Evolutionary conservation across 2,888 invertebrate genomes (phyloP).

Genomic region (Megaustenia siamemsis): DNA sequence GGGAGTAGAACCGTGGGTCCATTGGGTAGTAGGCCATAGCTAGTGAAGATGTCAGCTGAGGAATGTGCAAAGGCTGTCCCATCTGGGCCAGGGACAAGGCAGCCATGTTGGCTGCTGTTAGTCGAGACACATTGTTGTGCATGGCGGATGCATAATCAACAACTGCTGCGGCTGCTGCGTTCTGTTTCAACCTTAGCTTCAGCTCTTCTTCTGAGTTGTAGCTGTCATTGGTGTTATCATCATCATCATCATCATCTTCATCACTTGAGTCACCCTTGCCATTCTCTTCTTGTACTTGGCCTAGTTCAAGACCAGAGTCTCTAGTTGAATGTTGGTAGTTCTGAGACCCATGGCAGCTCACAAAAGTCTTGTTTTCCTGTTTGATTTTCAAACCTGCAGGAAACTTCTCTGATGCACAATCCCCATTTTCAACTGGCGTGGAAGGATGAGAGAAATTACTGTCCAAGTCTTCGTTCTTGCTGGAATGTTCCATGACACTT

Average conservation of each 20-base stretch:
- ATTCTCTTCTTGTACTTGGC: constrained; percentile 44
- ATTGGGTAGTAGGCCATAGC: constrained; percentile 75
- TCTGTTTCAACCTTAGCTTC: constrained; percentile 50
- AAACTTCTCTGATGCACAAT: not conserved
- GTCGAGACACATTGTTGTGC: constrained; percentile 52
- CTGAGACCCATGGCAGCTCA: not conserved
- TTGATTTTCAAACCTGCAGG: constrained; percentile 27
- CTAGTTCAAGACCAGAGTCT: constrained; percentile 41
- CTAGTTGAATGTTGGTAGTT: not conserved
- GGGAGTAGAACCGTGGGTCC: constrained; percentile 72
- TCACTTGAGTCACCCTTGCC: not conserved
- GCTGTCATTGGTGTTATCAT: constrained; percentile 44
- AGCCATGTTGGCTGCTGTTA: constrained; percentile 60
- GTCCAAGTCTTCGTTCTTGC: constrained; percentile 44
- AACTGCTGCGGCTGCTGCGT: constrained; percentile 33
- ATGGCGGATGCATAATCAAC: constrained; percentile 50
- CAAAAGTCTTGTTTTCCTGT: constrained; percentile 17
- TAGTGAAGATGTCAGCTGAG: constrained; percentile 72
- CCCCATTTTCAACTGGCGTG: constrained; percentile 34
- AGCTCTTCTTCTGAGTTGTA: constrained; percentile 51
- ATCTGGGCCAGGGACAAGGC: constrained; percentile 61
- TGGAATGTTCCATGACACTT: constrained; percentile 51
- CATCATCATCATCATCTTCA: constrained; percentile 49
- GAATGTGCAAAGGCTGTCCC: constrained; percentile 70
- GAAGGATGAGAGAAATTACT: constrained; percentile 18